Evolutionary conservation across 2,797 vertebrate species (phyloP), one percentile per base, ranked within the genome.

Genomic region (Cetoscarus ocellatus): DNA sequence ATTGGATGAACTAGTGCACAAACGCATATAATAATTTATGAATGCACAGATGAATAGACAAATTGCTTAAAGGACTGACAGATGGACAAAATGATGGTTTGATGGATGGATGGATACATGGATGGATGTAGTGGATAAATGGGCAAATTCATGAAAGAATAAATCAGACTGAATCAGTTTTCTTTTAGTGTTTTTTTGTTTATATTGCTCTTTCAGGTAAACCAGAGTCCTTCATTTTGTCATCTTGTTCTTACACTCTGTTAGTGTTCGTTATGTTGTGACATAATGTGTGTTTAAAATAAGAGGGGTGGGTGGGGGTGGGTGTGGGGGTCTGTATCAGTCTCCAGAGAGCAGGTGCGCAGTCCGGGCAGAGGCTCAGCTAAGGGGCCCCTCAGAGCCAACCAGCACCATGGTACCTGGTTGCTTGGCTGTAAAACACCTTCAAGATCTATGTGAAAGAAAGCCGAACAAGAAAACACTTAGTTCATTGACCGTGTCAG

Each of bases 401-500:
- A 7, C 50, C 36, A 17, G 72, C 9, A 7, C 38, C 74, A 53
- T 63, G 72, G 72, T 57, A 81, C 69, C 59, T 5, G 42, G 18
- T 58, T 3, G 36, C 1, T 27, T 56, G 36, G 57, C 55, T 18
- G 52, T 42, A 50, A 67, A 58, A 67, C 51, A 57, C 13, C 9
- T 12, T 10, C 8, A 1, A 11, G 13, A n/a, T 14, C 17, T 35
- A 18, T 55, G 42, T 10, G 38, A 5, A 10, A 45, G 49, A 0
- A 35, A 70, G 47, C 61, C 47, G 50, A 80, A 19, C 57, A 52
- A 5, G 65, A 64, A 70, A 53, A 38, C 62, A 49, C 56, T 43
- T 61, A 34, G 9, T 75, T 73, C 40, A 68, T 35, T 51, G 61
- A 55, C 1, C 1, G 38, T 17, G 54, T 40, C 58, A 5, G 0